Percentiles rank a stretch among this genome's conserved stretches.
These are phyloP conservation scores for Campylomormyrus tamandua DNA, from an alignment of 2,113 vertebrate species.

Conservation along the genomic window DNA sequence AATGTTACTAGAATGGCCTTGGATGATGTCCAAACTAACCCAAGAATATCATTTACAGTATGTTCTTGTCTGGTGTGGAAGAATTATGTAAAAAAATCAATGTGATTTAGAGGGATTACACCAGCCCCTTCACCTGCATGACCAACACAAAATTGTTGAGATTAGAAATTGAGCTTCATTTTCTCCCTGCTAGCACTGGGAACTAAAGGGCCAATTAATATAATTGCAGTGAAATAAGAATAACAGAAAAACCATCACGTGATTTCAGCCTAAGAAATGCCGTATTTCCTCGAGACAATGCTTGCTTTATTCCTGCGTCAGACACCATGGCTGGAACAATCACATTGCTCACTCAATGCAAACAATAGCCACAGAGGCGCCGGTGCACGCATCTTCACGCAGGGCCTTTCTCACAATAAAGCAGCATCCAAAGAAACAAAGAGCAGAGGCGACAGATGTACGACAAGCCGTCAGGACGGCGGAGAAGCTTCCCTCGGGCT, in stretches of 20 bases:
- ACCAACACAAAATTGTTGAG: neutral
- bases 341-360: neutral
- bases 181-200: neutral
- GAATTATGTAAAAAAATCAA: neutral
- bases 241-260: neutral
- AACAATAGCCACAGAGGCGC: neutral
- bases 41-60: neutral
- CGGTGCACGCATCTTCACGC: neutral
- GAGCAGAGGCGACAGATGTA: neutral
- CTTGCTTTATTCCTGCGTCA: neutral
- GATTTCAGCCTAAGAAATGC: neutral
- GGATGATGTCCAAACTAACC: neutral
- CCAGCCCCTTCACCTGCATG: neutral
- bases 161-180: neutral
- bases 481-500: no score
- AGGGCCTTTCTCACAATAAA: neutral
- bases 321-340: neutral
- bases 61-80: neutral
- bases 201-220: neutral
- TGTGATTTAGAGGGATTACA: neutral
- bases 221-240: neutral
- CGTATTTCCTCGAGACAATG: neutral
- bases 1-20: neutral
- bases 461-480: neutral
- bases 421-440: neutral